Evolutionary conservation across 2,888 invertebrate genomes (phyloP).

Genomic region (Syrista parreyssii): DNA sequence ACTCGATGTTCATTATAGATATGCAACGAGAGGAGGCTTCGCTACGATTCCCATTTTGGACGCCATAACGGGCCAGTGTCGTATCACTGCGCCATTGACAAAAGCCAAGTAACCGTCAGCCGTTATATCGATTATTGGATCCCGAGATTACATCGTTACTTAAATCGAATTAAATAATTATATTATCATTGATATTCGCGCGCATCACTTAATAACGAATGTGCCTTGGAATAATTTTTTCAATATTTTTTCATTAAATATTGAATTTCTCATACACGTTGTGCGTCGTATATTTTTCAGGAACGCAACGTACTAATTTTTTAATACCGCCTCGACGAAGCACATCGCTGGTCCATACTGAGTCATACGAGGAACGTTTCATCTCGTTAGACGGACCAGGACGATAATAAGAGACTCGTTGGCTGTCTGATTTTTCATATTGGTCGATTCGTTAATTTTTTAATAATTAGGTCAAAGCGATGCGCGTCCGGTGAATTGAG

Average conservation of each 20-base stretch:
- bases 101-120: background rate
- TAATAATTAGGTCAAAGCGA: background rate
- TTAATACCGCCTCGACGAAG: no score
- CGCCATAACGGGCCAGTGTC: background rate
- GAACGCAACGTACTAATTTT: background rate
- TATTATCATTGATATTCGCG: background rate
- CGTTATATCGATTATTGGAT: background rate
- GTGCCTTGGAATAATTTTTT: background rate
- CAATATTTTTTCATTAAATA: background rate
- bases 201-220: background rate
- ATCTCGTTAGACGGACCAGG: no score
- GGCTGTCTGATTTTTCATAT: background rate
- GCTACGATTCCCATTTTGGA: background rate
- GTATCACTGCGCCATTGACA: background rate
- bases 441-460: background rate
- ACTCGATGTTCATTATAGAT: slow-evolving; percentile 36
- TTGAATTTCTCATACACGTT: background rate
- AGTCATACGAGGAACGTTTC: no score
- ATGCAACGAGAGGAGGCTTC: slow-evolving; percentile 5
- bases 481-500: no score
- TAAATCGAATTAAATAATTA: background rate
- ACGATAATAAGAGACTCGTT: no score
- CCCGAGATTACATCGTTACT: background rate
- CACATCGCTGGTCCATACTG: no score
- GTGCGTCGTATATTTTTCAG: background rate